Evolutionary conservation across 2,888 invertebrate genomes (phyloP).

Genomic region (Apodemia duryi): DNA sequence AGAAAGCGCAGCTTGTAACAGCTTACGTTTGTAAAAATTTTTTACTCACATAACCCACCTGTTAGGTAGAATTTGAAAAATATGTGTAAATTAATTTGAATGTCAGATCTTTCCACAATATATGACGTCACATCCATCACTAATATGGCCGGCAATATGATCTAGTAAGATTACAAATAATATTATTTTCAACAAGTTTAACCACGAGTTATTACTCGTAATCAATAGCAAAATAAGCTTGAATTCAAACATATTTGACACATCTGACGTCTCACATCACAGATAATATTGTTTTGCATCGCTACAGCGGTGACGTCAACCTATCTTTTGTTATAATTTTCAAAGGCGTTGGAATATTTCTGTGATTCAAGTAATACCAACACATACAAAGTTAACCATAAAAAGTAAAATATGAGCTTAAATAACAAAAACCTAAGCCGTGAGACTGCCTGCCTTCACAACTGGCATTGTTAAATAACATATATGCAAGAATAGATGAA

Average conservation of each 20-base stretch:
- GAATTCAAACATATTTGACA: conserved; percentile 12
- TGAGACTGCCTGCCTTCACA: conserved; percentile 18
- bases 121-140: too few species aligned
- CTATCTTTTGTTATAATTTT: not conserved
- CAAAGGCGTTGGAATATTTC: conserved; percentile 12
- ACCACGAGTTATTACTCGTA: not conserved
- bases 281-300: conserved; percentile 12
- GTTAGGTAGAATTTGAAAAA: too few species aligned
- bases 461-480: conserved; percentile 17
- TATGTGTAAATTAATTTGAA: too few species aligned
- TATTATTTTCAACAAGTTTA: too few species aligned
- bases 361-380: conserved; percentile 14
- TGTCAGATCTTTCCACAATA: too few species aligned
- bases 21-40: too few species aligned
- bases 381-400: not conserved
- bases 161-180: too few species aligned
- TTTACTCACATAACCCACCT: too few species aligned
- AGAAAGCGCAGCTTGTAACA: too few species aligned
- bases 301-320: conserved; percentile 1
- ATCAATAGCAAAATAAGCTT: not conserved
- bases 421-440: conserved; percentile 22
- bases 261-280: conserved; percentile 10
- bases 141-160: too few species aligned
- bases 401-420: conserved; percentile 16
- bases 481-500: conserved; percentile 6